A percentile compares a stretch with the other conserved stretches of the same genome.
Conservation (phyloP, 2,113 vertebrate species). For the Prochilodus magdalenae region DNA sequence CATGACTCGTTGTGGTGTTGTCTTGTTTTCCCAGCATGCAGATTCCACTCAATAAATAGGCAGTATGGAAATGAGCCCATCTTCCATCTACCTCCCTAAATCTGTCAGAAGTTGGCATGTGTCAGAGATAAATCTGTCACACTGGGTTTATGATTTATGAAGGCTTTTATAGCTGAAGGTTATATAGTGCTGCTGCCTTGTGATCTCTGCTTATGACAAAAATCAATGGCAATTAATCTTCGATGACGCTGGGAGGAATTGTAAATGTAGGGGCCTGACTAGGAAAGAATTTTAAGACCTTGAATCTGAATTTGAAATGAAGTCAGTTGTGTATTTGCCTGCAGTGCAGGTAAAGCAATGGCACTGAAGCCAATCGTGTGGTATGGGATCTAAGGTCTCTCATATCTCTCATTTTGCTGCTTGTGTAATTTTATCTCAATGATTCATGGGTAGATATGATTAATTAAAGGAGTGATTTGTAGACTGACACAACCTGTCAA, state of each 20-base stretch:
- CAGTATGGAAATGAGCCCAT: conserved; percentile 24
- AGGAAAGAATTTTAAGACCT: neutral
- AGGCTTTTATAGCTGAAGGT: conserved; percentile 38
- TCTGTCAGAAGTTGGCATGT: conserved; percentile 22
- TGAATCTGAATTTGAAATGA: neutral
- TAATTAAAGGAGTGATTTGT: too few relatives aligned
- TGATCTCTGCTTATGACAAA: conserved; percentile 37
- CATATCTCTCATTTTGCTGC: too few relatives aligned
- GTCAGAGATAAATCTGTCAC: conserved; percentile 35
- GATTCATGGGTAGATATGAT: neutral
- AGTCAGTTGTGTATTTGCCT: neutral
- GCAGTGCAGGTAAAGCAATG: neutral
- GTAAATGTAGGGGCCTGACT: conserved; percentile 11
- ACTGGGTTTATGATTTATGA: conserved; percentile 36
- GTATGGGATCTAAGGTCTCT: too few relatives aligned
- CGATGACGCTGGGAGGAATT: conserved; percentile 31
- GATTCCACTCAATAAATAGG: conserved; percentile 25
- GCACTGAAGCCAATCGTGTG: too few relatives aligned
- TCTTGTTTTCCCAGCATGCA: conserved; percentile 1
- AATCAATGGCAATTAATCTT: conserved; percentile 37
- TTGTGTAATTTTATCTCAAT: neutral
- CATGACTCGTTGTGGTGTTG: neutral
- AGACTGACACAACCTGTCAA: too few relatives aligned
- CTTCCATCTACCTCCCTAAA: conserved; percentile 30
- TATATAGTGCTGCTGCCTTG: conserved; percentile 32